Evolutionary conservation across 2,797 vertebrate genomes (phyloP).

Genomic region (Podarcis lilfordi): DNA sequence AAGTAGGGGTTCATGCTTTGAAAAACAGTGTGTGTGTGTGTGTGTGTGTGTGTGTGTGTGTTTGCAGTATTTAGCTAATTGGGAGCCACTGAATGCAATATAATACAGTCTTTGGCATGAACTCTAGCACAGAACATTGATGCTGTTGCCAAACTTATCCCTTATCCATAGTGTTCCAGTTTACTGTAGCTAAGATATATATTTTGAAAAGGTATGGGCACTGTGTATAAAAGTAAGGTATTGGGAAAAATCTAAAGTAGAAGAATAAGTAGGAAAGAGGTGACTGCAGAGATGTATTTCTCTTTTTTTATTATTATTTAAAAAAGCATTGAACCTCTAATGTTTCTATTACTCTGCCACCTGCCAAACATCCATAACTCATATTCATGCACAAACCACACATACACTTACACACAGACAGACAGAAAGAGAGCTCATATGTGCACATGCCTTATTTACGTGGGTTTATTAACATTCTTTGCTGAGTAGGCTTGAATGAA

Average conservation of each 20-base stretch:
- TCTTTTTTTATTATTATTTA: conserved; percentile 21
- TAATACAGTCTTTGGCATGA: conserved; percentile 26
- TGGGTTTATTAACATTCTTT: conserved; percentile 72
- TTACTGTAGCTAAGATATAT: conserved; percentile 1
- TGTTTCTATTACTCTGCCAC: background rate
- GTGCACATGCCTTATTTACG: conserved; percentile 39
- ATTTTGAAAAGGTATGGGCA: conserved; percentile 52
- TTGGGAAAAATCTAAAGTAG: background rate
- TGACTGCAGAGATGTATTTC: conserved; percentile 27
- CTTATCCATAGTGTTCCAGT: conserved; percentile 26
- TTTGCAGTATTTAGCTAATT: too few relatives aligned
- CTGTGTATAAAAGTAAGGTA: conserved; percentile 18
- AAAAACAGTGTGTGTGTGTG: too few relatives aligned
- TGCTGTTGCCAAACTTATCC: conserved; percentile 30
- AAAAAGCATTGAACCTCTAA: conserved; percentile 15
- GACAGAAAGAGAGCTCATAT: background rate
- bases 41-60: too few relatives aligned
- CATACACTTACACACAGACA: background rate
- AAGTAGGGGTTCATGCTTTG: too few relatives aligned
- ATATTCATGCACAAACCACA: background rate
- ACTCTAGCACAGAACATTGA: background rate
- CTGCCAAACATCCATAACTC: background rate
- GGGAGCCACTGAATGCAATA: too few relatives aligned
- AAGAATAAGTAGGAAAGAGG: conserved; percentile 1
- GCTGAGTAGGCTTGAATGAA: conserved; percentile 74